Conservation (phyloP, 2,888 invertebrate species). For the Lasioglossum villosulum region DNA sequence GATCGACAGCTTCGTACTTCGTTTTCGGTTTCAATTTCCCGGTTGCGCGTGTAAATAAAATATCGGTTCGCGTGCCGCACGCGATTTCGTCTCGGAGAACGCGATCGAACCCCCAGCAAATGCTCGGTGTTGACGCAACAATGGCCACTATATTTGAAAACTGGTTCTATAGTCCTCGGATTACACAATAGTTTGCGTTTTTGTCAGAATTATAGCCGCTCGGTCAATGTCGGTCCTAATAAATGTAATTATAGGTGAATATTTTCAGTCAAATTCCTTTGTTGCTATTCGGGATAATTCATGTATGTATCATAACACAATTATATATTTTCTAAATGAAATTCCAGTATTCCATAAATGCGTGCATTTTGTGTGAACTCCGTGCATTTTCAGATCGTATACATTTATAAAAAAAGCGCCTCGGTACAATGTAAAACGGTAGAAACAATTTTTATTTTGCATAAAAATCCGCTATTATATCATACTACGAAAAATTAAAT, state of each 20-base stretch:
- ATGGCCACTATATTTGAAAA: background rate
- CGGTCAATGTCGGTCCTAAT: background rate
- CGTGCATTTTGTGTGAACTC: too few species aligned
- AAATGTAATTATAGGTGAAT: background rate
- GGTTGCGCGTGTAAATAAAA: constrained; percentile 12
- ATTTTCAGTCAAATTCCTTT: background rate
- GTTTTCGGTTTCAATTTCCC: constrained; percentile 46
- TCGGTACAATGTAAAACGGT: too few species aligned
- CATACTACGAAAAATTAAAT: background rate
- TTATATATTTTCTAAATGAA: too few species aligned
- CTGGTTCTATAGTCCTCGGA: background rate
- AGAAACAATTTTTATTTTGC: too few species aligned
- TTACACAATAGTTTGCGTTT: background rate
- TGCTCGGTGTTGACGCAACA: background rate
- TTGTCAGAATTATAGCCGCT: background rate
- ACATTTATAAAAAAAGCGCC: background rate
- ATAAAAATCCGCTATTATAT: too few species aligned
- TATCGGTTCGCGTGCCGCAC: constrained; percentile 4
- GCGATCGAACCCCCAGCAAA: background rate
- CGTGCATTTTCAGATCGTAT: too few species aligned
- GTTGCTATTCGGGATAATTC: background rate
- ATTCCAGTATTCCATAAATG: too few species aligned
- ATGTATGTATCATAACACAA: too few species aligned
- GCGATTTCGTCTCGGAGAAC: constrained; percentile 2
- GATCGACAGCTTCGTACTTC: constrained; percentile 9